phyloP scores from a whole-genome alignment of 2,797 vertebrate species.

The Tragelaphus oryx region DNA sequence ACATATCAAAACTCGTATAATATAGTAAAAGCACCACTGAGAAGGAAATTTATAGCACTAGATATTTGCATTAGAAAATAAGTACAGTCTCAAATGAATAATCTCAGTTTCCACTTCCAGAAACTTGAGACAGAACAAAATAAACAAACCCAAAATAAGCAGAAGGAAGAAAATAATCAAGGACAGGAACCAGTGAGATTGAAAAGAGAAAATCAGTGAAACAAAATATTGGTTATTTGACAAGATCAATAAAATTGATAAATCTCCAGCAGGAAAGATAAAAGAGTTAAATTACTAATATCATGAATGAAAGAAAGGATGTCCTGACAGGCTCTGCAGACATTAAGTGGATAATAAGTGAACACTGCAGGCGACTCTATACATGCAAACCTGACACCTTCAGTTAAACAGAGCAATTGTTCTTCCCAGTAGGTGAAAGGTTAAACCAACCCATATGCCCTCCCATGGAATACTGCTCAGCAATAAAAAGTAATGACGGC shows the following conservation, averaged over 20 bases:
- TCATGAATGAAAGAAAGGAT: neutral
- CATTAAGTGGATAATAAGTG: neutral
- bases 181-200: neutral
- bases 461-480: neutral
- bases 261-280: neutral
- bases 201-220: neutral
- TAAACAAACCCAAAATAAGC: neutral
- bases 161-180: neutral
- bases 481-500: neutral
- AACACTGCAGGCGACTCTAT: neutral
- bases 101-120: neutral
- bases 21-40: neutral
- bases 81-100: conserved; percentile 4
- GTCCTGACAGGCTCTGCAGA: neutral
- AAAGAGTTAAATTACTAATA: neutral
- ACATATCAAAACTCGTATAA: neutral
- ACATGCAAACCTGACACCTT: neutral
- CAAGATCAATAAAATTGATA: neutral
- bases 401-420: neutral
- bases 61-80: neutral
- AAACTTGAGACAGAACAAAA: conserved; percentile 2
- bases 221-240: neutral
- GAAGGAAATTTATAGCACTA: neutral
- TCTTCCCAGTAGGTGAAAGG: neutral
- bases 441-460: neutral